phyloP scores from a whole-genome alignment of 1,140 invertebrate species.

The Galleria mellonella region DNA sequence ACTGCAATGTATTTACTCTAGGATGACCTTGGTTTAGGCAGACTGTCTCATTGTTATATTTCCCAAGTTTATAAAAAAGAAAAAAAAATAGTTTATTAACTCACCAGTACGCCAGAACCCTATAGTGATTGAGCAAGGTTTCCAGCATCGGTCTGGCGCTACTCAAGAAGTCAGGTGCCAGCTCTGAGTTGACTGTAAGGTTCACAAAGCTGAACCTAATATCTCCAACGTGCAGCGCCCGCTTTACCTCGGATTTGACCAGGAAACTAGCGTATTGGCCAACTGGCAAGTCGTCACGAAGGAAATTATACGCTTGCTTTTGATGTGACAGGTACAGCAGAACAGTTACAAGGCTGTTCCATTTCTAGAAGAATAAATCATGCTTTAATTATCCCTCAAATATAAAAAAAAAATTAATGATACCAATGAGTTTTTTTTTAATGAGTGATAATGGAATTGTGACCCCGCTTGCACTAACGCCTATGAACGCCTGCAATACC shows the following conservation, averaged over 20 bases:
- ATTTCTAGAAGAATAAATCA: conserved; percentile 75
- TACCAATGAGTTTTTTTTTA: no score
- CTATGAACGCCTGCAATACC: no score
- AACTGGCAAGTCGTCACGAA: conserved; percentile 63
- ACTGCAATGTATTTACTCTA: no score
- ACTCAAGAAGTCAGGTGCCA: conserved; percentile 84
- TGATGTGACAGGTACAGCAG: conserved; percentile 76
- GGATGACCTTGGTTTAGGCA: no score
- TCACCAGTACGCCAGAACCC: conserved; percentile 79
- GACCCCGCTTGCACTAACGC: no score
- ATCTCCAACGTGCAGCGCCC: conserved; percentile 73
- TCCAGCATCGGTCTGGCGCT: conserved; percentile 81
- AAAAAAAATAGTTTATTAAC: conserved; percentile 4
- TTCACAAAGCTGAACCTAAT: conserved; percentile 60
- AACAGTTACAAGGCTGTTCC: conserved; percentile 50
- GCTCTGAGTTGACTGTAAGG: conserved; percentile 74
- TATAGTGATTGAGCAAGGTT: conserved; percentile 78
- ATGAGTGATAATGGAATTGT: no score
- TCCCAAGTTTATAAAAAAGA: no score
- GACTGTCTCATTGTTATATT: no score
- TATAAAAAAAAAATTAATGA: no score
- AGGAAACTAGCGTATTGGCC: conserved; percentile 70
- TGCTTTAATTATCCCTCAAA: no score
- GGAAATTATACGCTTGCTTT: conserved; percentile 80
- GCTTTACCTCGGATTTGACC: conserved; percentile 71